Base-by-base conservation (phyloP, 2,113 vertebrate species). In the Rhineura floridana region DNA sequence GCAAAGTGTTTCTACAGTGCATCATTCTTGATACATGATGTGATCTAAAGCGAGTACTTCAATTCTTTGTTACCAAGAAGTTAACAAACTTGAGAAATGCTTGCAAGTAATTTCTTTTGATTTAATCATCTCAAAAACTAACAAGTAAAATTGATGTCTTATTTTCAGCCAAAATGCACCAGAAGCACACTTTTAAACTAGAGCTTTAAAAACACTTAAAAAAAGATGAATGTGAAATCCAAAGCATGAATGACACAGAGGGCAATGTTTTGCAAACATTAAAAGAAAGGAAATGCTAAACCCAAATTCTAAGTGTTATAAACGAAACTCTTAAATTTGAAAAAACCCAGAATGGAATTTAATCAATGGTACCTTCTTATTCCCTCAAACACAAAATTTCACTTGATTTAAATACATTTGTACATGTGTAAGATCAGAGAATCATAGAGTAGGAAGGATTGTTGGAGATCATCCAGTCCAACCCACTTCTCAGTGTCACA, bases 31-130 rank as follows among this genome's bases (percentile, higher is more conserved):
- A 81, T 25, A 30, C 44, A 17, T 65, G 42, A 25, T 36, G 19
- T 21, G 76, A 63, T 52, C 39, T 65, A 89, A 23, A 81, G 42
- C 69, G 8, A 89, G 83, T 84, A 19, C 63, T 94, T 93, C 79
- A 90, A 81, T 67, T 91, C 88, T 84, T 88, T 80, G 69, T 52
- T 81, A 36, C 69, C 42, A 19, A 46, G 80, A 89, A 88, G 63
- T 65, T 90, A 73, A 1, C n/a, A n/a, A 3, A 75, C 91, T 92
- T 84, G 77, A 84, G 73, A 93, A 87, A 65, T 83, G 81, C 46
- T 73, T 77, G 76, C 73, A 39, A n/a, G 21, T 1, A 46, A 81
- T 88, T 92, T 89, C 2, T 42, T 89, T 50, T 83, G 67, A 69
- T 90, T 75, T n/a, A 79, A 83, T 30, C 65, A 3, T 10, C 28